Evolutionary conservation across 2,113 vertebrate genomes (phyloP), one percentile per base, ranked within the genome.

Genomic region (Lampris megalopsis): DNA sequence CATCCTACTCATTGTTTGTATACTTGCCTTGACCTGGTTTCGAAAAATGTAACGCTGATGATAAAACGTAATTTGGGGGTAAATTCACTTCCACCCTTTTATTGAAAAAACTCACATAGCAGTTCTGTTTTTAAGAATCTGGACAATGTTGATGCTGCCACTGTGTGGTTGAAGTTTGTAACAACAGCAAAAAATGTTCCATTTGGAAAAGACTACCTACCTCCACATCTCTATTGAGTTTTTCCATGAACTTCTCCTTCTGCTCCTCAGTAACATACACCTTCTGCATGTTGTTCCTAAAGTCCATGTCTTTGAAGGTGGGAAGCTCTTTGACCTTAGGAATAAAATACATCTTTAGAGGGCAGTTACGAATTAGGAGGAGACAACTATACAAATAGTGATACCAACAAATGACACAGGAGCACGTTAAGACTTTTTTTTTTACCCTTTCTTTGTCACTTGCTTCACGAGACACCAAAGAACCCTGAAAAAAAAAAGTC

Each of bases 401-500:
- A 38, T 10, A 1, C 1, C n/a, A 3, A 2, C 4, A 9, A 9
- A 36, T 11, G 2, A 53, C 0, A 50, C 3, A 24, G 47, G 37
- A 41, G 5, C 1, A 66, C 0, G 41, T 24, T 7, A 45, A 35
- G 1, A 2, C 0, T 0, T 5, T n/a, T 59, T n/a, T 0, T 3
- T 63, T 89, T 94, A 97, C 96, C 95, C 96, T 92, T 76, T 97
- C 96, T 90, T 97, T 97, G 91, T 97, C 96, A 54, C 96, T 97
- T 66, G 96, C 96, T 93, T 97, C 96, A 13, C 96, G 95, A 79
- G 95, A 95, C 79, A 97, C 94, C 61, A 97, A 87, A 11, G 96
- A 97, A 24, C 96, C 96, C 96, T 97, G 91, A 53, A 82, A 71
- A 7, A 73, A 41, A 57, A 43, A 62, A 3, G 36, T 36, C 36